Evolutionary conservation across 2,797 vertebrate species (phyloP), one percentile per base, ranked within the genome.

Genomic region (Allobates femoralis): DNA sequence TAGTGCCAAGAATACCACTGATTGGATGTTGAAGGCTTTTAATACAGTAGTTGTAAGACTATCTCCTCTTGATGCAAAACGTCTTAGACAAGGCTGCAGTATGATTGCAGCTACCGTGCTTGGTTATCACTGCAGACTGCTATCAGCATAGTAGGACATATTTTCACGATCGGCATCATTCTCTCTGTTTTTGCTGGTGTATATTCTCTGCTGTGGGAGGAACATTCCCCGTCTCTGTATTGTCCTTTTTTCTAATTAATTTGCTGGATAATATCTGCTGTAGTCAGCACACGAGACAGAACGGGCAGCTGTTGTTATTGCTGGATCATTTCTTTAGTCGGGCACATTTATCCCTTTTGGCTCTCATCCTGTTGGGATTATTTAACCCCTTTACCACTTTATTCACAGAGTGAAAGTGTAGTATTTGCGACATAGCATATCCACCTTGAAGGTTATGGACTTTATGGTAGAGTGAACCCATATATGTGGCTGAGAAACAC

Each of bases 301-400:
- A 67, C 46, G 34, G 55, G 51, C 81, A 83, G 69, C 69, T 83
- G 69, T 74, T 74, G 28, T 55, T 41, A 53, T 46, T 83, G 37
- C 10, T 60, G 55, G 69, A 62, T 32, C 21, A 46, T 41, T 69
- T 69, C 32, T 69, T 37, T 19, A 37, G 6, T 32, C 12, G 34
- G 67, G 34, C 3, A 19, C 67, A 12, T 21, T 73, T 73, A 73
- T 73, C 69, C 37, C 21, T 5, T 73, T 41, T 46, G 69, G 69
- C 69, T 73, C 21, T 73, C 21, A 23, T 73, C 32, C 11, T 73
- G 69, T 73, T 18, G 8, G 5, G 10, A 73, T 73, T 12, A 73
- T n/a, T 41, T 73, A 71, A 71, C 66, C 66, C 26, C 11, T 64
- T 12, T 28, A 64, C n/a, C 26, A 12, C 30, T 16, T n/a, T n/a